Base-by-base conservation (phyloP, 2,888 invertebrate species). In the Drosophila ezoana region DNA sequence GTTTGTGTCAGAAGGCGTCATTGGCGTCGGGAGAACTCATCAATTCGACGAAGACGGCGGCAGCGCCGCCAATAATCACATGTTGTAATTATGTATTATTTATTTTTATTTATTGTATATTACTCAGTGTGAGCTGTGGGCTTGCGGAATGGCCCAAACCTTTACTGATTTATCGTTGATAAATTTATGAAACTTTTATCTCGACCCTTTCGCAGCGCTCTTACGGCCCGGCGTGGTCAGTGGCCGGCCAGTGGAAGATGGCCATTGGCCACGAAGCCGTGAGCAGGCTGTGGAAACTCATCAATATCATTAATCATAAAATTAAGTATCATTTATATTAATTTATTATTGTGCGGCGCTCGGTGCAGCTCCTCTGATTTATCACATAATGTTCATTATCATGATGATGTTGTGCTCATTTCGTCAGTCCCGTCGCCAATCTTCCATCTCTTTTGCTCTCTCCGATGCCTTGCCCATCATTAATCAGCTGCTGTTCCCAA, bases 301-400 rank as follows among this genome's bases (percentile, higher is more conserved):
- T 89, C 83, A 81, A 78, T 77, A 73, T 74, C 85, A 90, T 89
- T 87, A 89, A 89, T 91, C 89, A 89, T 88, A 90, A 90, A 87
- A 90, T 89, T 90, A 89, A 90, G 89, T 85, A 90, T 90, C 87
- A 90, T 89, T 89, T 90, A 90, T 90, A 90, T 90, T 89, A 79
- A 89, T 90, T 85, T 84, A 90, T 90, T 90, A 90, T 73, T 77
- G 78, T 80, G 82, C 84, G 78, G 76, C 79, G 76, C 66, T 74
- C 75, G 65, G 53, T 71, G 60, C 57, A 51, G 59, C 64, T 48
- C 49, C 56, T 41, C 68, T 75, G 80, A 87, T 82, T 87, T 88
- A 86, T 85, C 86, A 78, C 76, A 87, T 72, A 76, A 82, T 72
- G 82, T 76, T 83, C 81, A 79, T 86, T 81, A 90, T 85, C 85